Conservation (phyloP, 2,113 vertebrate species). For the Myodes glareolus region DNA sequence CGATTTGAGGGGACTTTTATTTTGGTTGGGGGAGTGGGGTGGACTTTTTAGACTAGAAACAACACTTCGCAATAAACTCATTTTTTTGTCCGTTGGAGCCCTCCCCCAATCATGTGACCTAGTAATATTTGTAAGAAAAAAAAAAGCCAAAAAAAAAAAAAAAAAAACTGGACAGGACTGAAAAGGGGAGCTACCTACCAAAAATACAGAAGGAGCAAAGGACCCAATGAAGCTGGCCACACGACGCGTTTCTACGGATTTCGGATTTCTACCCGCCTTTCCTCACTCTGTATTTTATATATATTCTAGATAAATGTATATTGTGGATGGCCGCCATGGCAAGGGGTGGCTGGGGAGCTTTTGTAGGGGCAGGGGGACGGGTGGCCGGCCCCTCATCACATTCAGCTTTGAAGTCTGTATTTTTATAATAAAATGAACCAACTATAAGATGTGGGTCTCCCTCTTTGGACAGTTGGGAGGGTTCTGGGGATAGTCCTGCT, state of each 20-base stretch:
- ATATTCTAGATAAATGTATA: slow-evolving; percentile 84
- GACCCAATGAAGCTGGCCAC: slow-evolving; percentile 4
- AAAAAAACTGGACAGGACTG: neutral
- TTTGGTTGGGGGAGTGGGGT: slow-evolving; percentile 50
- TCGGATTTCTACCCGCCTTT: slow-evolving; percentile 70
- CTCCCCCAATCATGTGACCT: slow-evolving; percentile 17
- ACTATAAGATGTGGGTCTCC: neutral
- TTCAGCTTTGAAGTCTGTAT: slow-evolving; percentile 87
- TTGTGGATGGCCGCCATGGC: slow-evolving; percentile 66
- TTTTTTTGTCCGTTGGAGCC: slow-evolving; percentile 59
- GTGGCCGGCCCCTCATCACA: slow-evolving; percentile 28
- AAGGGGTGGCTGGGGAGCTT: neutral
- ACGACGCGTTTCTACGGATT: slow-evolving; percentile 70
- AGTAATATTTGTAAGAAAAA: slow-evolving; percentile 53
- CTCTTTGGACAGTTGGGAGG: too few relatives aligned
- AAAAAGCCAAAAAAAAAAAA: neutral
- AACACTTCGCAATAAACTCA: slow-evolving; percentile 85
- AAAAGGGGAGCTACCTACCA: neutral
- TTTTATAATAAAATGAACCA: slow-evolving; percentile 88
- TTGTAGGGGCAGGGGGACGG: slow-evolving; percentile 45
- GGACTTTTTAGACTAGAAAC: slow-evolving; percentile 84
- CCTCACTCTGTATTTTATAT: slow-evolving; percentile 83
- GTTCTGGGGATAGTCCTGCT: too few relatives aligned
- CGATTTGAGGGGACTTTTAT: slow-evolving; percentile 50
- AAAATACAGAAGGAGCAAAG: neutral